Percentiles rank a stretch among this genome's conserved stretches.
Conservation (phyloP, 2,797 vertebrate species). For the Sphenopsis melanotis region DNA sequence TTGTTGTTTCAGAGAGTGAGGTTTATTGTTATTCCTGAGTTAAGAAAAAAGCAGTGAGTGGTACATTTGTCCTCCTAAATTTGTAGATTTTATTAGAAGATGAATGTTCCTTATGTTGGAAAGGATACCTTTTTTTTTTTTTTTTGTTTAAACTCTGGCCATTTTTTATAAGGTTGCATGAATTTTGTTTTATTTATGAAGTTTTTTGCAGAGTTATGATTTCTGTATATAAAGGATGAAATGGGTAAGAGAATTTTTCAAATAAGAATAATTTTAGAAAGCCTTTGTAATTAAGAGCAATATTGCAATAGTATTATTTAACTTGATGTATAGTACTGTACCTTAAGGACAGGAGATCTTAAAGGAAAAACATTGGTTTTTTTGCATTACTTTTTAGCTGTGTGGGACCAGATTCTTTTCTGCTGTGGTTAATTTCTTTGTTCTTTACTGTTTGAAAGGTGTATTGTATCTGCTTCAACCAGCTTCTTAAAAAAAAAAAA, state of each 20-base stretch:
- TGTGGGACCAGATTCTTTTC: conserved; percentile 31
- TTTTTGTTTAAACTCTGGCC: not conserved
- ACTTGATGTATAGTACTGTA: conserved; percentile 1
- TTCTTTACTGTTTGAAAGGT: conserved; percentile 66
- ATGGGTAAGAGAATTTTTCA: conserved; percentile 59
- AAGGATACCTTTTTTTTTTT: conserved; percentile 38
- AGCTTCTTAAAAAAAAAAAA: conserved; percentile 23
- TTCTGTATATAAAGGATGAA: conserved; percentile 56
- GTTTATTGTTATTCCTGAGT: conserved; percentile 85
- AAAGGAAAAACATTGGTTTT: conserved; percentile 37
- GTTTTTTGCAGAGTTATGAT: conserved; percentile 65
- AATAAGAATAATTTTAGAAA: conserved; percentile 47
- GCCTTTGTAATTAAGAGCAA: conserved; percentile 61
- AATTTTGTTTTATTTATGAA: conserved; percentile 75
- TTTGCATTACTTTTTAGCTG: conserved; percentile 61
- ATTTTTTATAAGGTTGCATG: conserved; percentile 69
- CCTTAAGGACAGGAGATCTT: conserved; percentile 38
- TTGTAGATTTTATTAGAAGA: conserved; percentile 80
- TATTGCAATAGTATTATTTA: conserved; percentile 12
- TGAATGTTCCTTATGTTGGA: conserved; percentile 76
- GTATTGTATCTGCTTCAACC: conserved; percentile 59
- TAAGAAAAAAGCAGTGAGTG: conserved; percentile 85
- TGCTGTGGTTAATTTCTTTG: conserved; percentile 48
- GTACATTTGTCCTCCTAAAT: conserved; percentile 80
- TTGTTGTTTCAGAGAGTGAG: conserved; percentile 80